Conservation (phyloP, 1,140 invertebrate genomes). For the Drosophila bocki region DNA sequence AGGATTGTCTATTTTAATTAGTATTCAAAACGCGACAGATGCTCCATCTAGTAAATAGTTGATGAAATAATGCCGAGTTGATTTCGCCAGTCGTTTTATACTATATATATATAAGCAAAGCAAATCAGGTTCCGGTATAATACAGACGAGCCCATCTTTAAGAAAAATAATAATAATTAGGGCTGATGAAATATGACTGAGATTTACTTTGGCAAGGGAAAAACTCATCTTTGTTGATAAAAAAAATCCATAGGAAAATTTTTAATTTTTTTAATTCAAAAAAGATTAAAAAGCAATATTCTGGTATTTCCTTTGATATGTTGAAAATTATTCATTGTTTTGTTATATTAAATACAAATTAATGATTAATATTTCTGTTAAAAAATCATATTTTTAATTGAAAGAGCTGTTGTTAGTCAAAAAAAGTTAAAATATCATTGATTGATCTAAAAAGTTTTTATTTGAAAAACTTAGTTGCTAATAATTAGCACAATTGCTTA, state of each 20-base stretch:
- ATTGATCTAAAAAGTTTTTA: no score
- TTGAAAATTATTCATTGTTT: no score
- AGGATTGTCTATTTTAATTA: slow-evolving; percentile 14
- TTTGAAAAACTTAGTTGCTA: background rate
- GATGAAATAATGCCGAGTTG: slow-evolving; percentile 37
- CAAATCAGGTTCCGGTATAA: slow-evolving; percentile 38
- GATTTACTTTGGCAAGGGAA: slow-evolving; percentile 20
- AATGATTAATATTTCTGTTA: no score
- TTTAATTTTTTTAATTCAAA: background rate
- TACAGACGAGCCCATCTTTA: slow-evolving; percentile 38
- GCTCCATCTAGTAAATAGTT: slow-evolving; percentile 38
- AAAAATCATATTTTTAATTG: no score
- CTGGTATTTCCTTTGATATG: no score
- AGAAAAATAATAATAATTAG: slow-evolving; percentile 24
- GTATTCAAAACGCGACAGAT: slow-evolving; percentile 2
- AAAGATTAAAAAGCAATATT: background rate
- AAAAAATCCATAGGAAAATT: background rate
- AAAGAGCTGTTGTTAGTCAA: no score
- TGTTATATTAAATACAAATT: no score
- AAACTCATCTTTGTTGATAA: background rate
- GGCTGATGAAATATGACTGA: slow-evolving; percentile 25
- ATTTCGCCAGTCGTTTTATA: slow-evolving; percentile 49
- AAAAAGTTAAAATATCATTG: no score
- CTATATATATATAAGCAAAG: slow-evolving; percentile 6
- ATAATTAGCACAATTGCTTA: background rate